phyloP scores from a whole-genome alignment of 2,797 vertebrate species.

The Lagothrix lagotricha region DNA sequence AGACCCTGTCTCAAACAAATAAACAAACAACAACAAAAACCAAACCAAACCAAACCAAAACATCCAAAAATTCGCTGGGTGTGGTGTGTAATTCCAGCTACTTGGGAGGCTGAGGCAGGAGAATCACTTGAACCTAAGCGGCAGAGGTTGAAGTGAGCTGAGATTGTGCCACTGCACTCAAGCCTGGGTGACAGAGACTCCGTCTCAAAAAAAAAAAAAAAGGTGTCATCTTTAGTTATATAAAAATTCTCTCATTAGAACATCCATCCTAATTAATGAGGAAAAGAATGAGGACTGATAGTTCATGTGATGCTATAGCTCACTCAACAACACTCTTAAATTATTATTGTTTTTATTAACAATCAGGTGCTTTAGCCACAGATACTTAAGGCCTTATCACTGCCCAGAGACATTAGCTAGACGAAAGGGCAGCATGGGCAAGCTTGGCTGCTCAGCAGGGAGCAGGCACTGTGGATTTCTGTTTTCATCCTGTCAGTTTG shows the following conservation, averaged over 20 bases:
- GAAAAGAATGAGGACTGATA: not conserved
- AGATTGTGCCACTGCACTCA: too few relatives aligned
- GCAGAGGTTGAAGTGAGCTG: too few relatives aligned
- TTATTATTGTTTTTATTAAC: constrained; percentile 40
- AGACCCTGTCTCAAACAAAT: too few relatives aligned
- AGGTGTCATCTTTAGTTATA: not conserved
- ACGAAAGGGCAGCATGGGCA: not conserved
- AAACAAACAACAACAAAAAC: too few relatives aligned
- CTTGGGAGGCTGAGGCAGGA: too few relatives aligned
- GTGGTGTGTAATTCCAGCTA: too few relatives aligned
- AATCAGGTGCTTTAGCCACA: constrained; percentile 8
- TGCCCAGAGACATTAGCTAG: not conserved
- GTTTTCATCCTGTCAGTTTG: not conserved
- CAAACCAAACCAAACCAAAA: too few relatives aligned
- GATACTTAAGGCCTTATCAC: constrained; percentile 8
- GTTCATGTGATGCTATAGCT: not conserved
- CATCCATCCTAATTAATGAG: not conserved
- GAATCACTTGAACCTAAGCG: too few relatives aligned
- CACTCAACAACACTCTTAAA: not conserved
- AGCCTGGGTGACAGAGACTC: too few relatives aligned
- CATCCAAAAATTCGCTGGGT: too few relatives aligned
- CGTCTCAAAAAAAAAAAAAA: not conserved
- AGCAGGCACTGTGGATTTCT: not conserved
- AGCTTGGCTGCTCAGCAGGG: not conserved
- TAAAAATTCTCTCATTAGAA: constrained; percentile 26